These are phyloP conservation scores for Rhineura floridana DNA, from an alignment of 2,113 vertebrate species.

Conservation along the genomic window DNA sequence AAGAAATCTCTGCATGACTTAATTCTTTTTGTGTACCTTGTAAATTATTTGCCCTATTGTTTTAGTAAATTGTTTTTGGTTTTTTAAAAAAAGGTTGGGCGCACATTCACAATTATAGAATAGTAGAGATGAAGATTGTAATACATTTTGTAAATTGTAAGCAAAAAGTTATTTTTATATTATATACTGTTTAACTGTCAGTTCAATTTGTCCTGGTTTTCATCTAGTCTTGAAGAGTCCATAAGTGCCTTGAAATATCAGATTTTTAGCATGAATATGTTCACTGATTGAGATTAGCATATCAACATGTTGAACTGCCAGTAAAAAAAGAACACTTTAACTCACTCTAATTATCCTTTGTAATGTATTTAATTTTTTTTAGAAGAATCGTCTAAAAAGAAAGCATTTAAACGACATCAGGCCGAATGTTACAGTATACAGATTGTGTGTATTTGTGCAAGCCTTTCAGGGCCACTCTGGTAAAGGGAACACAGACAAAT, in stretches of 20 bases:
- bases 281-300: conserved; percentile 76
- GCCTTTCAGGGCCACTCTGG: conserved; percentile 50
- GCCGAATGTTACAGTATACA: conserved; percentile 41
- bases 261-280: conserved; percentile 79
- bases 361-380: conserved; percentile 44
- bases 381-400: conserved; percentile 39
- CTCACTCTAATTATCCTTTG: conserved; percentile 70
- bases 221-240: conserved; percentile 84
- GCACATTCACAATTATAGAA: conserved; percentile 81
- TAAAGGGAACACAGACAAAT: conserved; percentile 63
- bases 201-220: conserved; percentile 78
- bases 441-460: conserved; percentile 44
- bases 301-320: conserved; percentile 81
- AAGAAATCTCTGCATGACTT: conserved; percentile 94
- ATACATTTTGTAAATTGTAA: conserved; percentile 98
- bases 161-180: conserved; percentile 99
- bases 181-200: conserved; percentile 86
- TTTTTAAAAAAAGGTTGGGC: conserved; percentile 81
- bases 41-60: conserved; percentile 95
- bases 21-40: conserved; percentile 87
- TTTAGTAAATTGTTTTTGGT: conserved; percentile 88
- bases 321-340: conserved; percentile 78
- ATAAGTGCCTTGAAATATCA: conserved; percentile 93
- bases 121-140: conserved; percentile 91
- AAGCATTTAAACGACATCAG: conserved; percentile 40